phyloP scores from a whole-genome alignment of 2,113 vertebrate genomes.

The Oenanthe melanoleuca region DNA sequence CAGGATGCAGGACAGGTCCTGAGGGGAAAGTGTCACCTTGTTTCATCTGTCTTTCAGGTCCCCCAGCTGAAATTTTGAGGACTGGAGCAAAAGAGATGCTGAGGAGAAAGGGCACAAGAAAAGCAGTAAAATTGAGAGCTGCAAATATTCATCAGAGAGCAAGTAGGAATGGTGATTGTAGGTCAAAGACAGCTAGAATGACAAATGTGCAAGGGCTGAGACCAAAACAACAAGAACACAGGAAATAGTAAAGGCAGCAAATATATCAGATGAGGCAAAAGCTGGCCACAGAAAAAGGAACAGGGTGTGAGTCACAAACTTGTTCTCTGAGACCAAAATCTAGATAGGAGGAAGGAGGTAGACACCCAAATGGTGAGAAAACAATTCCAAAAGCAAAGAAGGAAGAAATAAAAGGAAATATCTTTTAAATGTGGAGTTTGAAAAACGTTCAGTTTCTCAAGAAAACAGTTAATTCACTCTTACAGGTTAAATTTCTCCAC shows the following conservation, averaged over 20 bases:
- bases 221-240: constrained; percentile 33
- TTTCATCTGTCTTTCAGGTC: background rate
- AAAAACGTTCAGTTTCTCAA: background rate
- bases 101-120: background rate
- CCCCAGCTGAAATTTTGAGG: background rate
- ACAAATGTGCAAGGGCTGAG: background rate
- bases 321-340: background rate
- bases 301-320: constrained; percentile 39
- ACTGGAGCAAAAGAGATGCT: background rate
- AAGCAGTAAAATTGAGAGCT: background rate
- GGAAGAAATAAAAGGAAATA: background rate
- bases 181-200: background rate
- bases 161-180: background rate
- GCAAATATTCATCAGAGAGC: background rate
- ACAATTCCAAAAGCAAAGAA: background rate
- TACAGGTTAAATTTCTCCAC: background rate
- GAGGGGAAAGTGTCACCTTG: background rate
- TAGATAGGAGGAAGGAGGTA: background rate
- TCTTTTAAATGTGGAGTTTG: background rate
- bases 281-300: constrained; percentile 27
- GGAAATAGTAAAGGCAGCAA: constrained; percentile 38
- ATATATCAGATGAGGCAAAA: constrained; percentile 35
- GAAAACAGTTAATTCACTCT: background rate
- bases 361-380: background rate
- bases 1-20: background rate